These are phyloP conservation scores for Melanostoma scalare DNA, from an alignment of 2,888 invertebrate genomes.

Conservation along the genomic window DNA sequence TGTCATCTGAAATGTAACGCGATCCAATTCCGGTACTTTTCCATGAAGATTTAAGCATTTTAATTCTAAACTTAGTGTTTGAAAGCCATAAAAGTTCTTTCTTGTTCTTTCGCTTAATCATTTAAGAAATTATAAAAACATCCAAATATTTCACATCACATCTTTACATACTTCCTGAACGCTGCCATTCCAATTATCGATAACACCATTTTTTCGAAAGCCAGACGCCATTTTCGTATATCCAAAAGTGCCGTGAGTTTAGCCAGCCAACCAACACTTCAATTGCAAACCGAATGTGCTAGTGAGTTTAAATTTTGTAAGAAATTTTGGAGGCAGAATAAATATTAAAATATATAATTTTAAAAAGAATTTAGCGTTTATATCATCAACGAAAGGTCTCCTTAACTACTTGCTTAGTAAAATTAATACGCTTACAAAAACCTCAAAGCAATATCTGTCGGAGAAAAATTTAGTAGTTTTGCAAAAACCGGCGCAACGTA, in stretches of 20 bases:
- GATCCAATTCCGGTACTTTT: too few relatives aligned
- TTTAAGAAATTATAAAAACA: too few relatives aligned
- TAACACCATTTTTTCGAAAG: constrained; percentile 50
- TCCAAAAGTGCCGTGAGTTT: constrained; percentile 51
- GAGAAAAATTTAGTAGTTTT: constrained; percentile 17
- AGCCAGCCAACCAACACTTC: constrained; percentile 62
- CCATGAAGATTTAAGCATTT: too few relatives aligned
- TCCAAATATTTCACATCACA: background rate
- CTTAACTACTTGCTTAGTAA: background rate
- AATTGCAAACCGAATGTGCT: constrained; percentile 65
- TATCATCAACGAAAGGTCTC: background rate
- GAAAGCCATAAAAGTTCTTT: too few relatives aligned
- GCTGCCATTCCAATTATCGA: constrained; percentile 32
- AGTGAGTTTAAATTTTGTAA: constrained; percentile 51
- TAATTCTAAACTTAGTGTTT: too few relatives aligned
- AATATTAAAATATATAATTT: background rate
- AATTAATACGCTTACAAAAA: too few relatives aligned
- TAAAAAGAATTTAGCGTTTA: background rate
- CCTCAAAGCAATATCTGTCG: constrained; percentile 9
- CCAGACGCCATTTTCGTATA: constrained; percentile 64
- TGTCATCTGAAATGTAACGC: too few relatives aligned
- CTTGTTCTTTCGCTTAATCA: too few relatives aligned
- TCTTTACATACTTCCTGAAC: background rate
- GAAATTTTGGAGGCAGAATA: constrained; percentile 4
- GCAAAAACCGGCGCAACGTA: constrained; percentile 59